Evolutionary conservation across 2,797 vertebrate species (phyloP), one percentile per base, ranked within the genome.

Genomic region (Myoxocephalus aenaeus): DNA sequence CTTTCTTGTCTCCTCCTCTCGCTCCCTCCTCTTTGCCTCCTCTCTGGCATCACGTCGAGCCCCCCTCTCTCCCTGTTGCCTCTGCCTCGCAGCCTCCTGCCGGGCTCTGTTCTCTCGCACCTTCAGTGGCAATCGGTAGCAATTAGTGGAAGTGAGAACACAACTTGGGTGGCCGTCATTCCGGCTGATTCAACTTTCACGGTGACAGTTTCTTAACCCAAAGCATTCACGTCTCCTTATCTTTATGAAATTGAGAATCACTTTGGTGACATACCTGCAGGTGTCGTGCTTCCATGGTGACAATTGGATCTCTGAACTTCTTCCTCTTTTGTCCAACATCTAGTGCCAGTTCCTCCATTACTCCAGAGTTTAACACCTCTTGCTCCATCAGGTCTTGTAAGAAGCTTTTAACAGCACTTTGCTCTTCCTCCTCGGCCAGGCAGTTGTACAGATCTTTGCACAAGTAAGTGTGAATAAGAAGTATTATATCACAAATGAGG

Each of bases 231-330:
- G 44, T 73, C 7, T 71, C 27, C 40, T 50, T 20, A 46, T 66
- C 18, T 5, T 18, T 32, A 54, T 38, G 40, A 66, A 70, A 27
- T 22, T 42, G 29, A 58, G 42, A 10, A 0, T 0, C 17, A 18
- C 42, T 67, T 56, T 59, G 25, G 13, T 94, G 91, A 88, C 93
- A 93, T 54, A 98, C 97, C 96, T 97, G 96, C 83, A 95, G 93
- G 90, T 99, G 98, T 73, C 97, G 95, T 64, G 96, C 93, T 86
- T 98, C 97, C 97, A 99, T 99, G 81, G 93, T 96, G 89, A 98
- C 59, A 17, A 82, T 83, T 3, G 97, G 96, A 92, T 98, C 92
- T 86, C 78, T 90, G 71, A 91, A 82, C 86, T 88, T 93, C 76
- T 86, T 93, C 63, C 59, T 88, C 36, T 88, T 93, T 77, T 91